Evolutionary conservation across 1,140 invertebrate species (phyloP).

Genomic region (Drosophila ficusphila): DNA sequence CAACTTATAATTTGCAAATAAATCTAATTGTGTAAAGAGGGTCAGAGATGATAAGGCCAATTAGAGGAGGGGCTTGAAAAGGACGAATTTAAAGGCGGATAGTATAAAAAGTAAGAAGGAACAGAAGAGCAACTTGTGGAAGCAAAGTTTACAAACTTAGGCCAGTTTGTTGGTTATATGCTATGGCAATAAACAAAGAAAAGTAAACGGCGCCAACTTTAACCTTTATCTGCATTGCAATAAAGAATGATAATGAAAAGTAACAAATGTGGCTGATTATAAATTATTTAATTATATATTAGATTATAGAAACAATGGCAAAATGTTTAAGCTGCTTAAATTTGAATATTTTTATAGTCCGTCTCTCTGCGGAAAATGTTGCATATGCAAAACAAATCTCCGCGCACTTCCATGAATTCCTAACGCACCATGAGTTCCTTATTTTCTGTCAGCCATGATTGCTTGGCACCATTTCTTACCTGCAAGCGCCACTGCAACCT

Average conservation of each 20-base stretch:
- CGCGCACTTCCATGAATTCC: neutral
- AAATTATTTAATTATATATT: too few species aligned
- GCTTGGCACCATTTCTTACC: slow-evolving; percentile 7
- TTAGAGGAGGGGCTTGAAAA: slow-evolving; percentile 12
- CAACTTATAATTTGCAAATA: slow-evolving; percentile 74
- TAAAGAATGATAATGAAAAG: neutral
- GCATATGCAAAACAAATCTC: slow-evolving; percentile 4
- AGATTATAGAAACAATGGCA: too few species aligned
- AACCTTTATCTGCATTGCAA: too few species aligned
- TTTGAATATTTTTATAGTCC: neutral
- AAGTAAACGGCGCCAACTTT: neutral
- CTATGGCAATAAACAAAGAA: slow-evolving; percentile 18
- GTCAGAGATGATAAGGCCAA: slow-evolving; percentile 28
- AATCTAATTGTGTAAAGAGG: slow-evolving; percentile 68
- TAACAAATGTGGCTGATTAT: neutral
- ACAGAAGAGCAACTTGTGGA: neutral
- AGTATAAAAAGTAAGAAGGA: neutral
- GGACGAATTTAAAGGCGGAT: neutral
- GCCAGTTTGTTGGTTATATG: slow-evolving; percentile 14
- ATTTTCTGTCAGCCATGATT: slow-evolving; percentile 50
- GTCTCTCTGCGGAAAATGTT: neutral
- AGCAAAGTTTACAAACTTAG: slow-evolving; percentile 23
- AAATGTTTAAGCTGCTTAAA: too few species aligned
- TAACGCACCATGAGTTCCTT: neutral
- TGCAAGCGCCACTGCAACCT: slow-evolving; percentile 9